Base-by-base conservation (phyloP, 2,888 invertebrate species). In the Phortica okadai region DNA sequence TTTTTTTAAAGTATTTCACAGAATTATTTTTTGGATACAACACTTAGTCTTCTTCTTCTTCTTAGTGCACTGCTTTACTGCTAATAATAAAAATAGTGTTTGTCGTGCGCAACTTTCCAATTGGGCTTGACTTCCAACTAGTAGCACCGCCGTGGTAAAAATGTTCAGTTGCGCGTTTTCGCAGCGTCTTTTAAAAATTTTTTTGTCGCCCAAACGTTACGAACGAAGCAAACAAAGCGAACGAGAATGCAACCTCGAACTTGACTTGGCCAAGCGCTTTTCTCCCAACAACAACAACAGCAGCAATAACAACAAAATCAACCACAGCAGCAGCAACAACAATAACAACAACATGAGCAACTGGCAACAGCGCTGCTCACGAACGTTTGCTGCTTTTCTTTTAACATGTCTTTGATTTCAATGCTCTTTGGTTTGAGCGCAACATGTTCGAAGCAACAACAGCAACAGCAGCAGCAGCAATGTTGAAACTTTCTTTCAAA, bases 141-240 rank as follows among this genome's bases (percentile, higher is more conserved):
- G 84, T 86, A 88, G 84, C 88, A 88, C 89, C 89, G 90, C 90
- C 90, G 89, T 89, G 87, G 85, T 90, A 91, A 91, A 91, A 91
- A 91, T 91, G 91, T 91, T 92, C 88, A 90, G 82, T 82, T 87
- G 85, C 84, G 83, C 85, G 89, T 85, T 88, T 89, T 88, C 89
- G 91, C 91, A 89, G 89, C 91, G 90, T 91, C 91, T 92, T 92
- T 91, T 92, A 92, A 92, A 90, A 92, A 88, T 91, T 91, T 90
- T 84, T 83, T 80, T 74, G 70, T 82, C 82, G 86, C 83, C 45
- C 86, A 85, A 86, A 84, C 73, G 74, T 70, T 5, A 33, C 72
- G 41, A 64, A 25, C 11, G 42, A 44, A 33, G 54, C 25, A 42
- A 8, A 58, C 42, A 74, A 62, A 79, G 80, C 80, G 66, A 33